Percentiles rank a stretch among this genome's conserved stretches.
phyloP scores from a whole-genome alignment of 92 coral and sea anemone genomes.

The Anthopleura xanthogrammica region DNA sequence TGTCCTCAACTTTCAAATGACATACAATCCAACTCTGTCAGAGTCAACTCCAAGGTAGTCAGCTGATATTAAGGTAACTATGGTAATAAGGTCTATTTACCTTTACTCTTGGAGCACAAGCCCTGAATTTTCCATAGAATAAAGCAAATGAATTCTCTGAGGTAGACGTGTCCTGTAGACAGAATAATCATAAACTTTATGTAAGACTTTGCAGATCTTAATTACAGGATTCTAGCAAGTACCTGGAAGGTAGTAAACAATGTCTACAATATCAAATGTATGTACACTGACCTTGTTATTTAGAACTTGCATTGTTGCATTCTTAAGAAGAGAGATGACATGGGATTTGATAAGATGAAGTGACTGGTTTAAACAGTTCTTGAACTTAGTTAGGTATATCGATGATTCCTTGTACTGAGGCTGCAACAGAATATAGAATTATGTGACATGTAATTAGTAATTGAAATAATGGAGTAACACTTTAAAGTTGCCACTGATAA shows the following conservation, averaged over 20 bases:
- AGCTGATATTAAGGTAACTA: too few species aligned
- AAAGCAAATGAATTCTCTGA: conserved; percentile 94
- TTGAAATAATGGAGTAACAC: background rate
- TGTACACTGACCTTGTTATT: conserved; percentile 65
- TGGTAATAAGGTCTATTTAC: conserved; percentile 18
- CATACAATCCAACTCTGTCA: too few species aligned
- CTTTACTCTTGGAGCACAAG: conserved; percentile 99
- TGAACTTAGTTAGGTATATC: conserved; percentile 76
- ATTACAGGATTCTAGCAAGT: too few species aligned
- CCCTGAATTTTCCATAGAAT: conserved; percentile 96
- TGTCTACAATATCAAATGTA: background rate
- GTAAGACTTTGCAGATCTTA: too few species aligned
- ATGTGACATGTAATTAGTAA: background rate
- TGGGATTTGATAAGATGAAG: conserved; percentile 86
- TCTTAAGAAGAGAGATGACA: conserved; percentile 81
- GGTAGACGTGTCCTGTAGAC: conserved; percentile 55
- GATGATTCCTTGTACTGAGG: conserved; percentile 93
- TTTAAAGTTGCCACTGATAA: too few species aligned
- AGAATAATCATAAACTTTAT: too few species aligned
- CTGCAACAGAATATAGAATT: conserved; percentile 35
- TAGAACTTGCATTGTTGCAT: conserved; percentile 92
- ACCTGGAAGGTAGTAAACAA: too few species aligned
- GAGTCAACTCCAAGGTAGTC: background rate
- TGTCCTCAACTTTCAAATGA: too few species aligned
- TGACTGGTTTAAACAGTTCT: conserved; percentile 95